Conservation (phyloP, 2,888 invertebrate genomes). For the Formica aserva region DNA sequence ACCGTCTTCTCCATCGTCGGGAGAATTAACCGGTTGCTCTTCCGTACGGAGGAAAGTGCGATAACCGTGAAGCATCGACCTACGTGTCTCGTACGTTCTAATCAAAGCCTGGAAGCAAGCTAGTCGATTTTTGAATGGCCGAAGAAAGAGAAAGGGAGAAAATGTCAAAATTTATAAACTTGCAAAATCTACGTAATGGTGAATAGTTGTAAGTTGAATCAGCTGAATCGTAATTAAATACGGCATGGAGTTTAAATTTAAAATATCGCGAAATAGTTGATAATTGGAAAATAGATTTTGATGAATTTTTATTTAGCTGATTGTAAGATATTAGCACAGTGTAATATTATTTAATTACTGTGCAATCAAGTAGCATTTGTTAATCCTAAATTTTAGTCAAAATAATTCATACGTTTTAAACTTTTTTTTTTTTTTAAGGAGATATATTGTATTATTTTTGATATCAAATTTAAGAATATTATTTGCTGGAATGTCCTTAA, state of each 20-base stretch:
- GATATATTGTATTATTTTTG: background rate
- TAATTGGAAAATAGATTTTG: background rate
- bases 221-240: slow-evolving; percentile 2
- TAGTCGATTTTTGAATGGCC: background rate
- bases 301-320: background rate
- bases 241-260: background rate
- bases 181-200: background rate
- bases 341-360: background rate
- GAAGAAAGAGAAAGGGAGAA: background rate
- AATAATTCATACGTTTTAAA: background rate
- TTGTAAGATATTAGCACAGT: background rate
- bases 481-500: background rate
- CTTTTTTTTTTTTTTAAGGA: background rate
- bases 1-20: slow-evolving; percentile 1
- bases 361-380: background rate
- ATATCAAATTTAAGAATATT: slow-evolving; percentile 11
- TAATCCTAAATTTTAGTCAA: background rate
- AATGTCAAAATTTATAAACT: background rate
- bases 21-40: slow-evolving; percentile 57
- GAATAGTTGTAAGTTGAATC: background rate
- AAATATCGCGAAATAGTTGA: background rate
- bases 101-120: background rate
- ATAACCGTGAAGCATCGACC: background rate
- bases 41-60: slow-evolving; percentile 3
- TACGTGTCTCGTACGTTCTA: slow-evolving; percentile 18